phyloP scores from a whole-genome alignment of 2,888 invertebrate species.

The Mystacides longicornis region DNA sequence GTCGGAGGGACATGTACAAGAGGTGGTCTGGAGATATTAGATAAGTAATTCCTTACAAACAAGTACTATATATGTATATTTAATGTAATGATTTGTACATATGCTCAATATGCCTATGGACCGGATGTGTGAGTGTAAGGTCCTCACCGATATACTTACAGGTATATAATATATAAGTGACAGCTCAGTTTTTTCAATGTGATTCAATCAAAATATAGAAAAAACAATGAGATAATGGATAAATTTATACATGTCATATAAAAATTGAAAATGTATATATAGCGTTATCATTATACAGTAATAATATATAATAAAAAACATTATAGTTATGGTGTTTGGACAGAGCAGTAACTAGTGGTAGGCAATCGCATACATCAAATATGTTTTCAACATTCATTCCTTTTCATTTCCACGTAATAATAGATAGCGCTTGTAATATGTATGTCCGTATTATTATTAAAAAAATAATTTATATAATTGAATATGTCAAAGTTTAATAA shows the following conservation, averaged over 20 bases:
- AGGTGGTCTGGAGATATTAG: no score
- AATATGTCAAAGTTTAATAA: conserved; percentile 4
- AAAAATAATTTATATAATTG: conserved; percentile 3
- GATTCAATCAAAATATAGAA: conserved; percentile 12
- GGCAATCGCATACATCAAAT: conserved; percentile 13
- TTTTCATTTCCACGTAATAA: background rate
- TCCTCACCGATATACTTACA: background rate
- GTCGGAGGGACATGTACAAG: no score
- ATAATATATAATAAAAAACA: background rate
- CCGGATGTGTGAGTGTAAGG: background rate
- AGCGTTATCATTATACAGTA: background rate
- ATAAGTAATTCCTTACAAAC: no score
- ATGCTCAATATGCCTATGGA: background rate
- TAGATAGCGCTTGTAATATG: background rate
- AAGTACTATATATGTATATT: no score
- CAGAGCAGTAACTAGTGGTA: conserved; percentile 3
- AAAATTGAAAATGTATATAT: background rate
- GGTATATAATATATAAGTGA: background rate
- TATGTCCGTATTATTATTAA: conserved; percentile 10
- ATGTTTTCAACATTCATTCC: conserved; percentile 5
- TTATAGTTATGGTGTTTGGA: background rate
- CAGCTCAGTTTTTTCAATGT: no score
- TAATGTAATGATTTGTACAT: no score
- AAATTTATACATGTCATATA: background rate
- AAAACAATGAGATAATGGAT: background rate